Conservation (phyloP, 64 coral and sea anemone genomes). For the Dendronephthya gigantea region DNA sequence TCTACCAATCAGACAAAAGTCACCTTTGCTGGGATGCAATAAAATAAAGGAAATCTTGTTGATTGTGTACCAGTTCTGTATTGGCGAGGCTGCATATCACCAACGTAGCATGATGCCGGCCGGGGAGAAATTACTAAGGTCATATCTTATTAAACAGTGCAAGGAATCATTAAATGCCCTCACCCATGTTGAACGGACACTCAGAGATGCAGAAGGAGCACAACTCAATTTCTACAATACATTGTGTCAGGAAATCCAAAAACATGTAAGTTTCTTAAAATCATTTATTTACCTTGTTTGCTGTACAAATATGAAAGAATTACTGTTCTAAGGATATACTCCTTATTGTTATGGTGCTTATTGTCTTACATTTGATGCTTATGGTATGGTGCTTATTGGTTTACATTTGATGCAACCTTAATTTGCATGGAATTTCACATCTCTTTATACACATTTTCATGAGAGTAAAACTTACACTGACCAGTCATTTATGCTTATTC, state of each 20-base stretch:
- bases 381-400: too few relatives aligned
- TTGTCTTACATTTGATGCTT: too few relatives aligned
- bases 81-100: not conserved
- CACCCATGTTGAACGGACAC: conserved; percentile 4
- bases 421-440: too few relatives aligned
- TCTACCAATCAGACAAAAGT: too few relatives aligned
- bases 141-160: not conserved
- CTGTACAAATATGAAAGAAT: not conserved
- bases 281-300: not conserved
- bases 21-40: not conserved
- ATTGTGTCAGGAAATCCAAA: not conserved
- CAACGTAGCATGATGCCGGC: not conserved
- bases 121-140: not conserved
- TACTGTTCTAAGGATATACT: too few relatives aligned
- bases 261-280: not conserved
- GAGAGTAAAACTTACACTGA: too few relatives aligned
- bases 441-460: not conserved
- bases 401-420: too few relatives aligned
- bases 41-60: conserved; percentile 6
- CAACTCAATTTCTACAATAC: not conserved
- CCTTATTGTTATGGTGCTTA: too few relatives aligned
- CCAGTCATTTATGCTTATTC: too few relatives aligned
- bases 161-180: not conserved
- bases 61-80: not conserved
- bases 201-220: not conserved